These are phyloP conservation scores for Alaudala cheleensis DNA, from an alignment of 2,113 vertebrate genomes.

Conservation along the genomic window DNA sequence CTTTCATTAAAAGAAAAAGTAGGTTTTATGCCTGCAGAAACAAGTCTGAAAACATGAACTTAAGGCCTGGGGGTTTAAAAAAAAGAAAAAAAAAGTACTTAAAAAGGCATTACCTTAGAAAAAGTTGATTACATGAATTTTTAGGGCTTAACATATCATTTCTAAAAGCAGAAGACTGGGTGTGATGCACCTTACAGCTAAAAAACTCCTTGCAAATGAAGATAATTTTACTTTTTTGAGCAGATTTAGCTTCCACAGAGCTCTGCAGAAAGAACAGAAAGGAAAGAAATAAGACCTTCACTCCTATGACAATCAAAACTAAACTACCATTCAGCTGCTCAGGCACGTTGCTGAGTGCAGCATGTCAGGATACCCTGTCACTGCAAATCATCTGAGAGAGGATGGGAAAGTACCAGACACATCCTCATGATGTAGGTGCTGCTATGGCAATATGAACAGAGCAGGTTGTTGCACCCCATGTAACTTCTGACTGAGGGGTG, in stretches of 20 bases:
- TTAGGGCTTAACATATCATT: neutral
- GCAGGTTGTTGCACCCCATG: accelerated
- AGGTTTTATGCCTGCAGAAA: conserved; percentile 1
- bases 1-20: conserved; percentile 31
- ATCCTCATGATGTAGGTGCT: neutral
- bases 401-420: neutral
- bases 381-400: neutral
- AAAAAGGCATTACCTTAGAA: neutral
- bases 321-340: neutral
- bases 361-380: neutral
- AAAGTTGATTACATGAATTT: neutral
- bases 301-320: neutral
- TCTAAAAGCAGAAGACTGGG: neutral
- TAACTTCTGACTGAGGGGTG: neutral
- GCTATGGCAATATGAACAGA: neutral
- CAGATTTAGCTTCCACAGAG: neutral
- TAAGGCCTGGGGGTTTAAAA: neutral
- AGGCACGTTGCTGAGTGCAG: neutral
- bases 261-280: neutral
- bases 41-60: conserved; percentile 4
- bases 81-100: neutral
- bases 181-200: neutral
- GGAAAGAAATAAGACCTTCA: neutral
- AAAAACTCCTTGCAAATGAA: neutral
- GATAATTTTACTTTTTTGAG: neutral